These are phyloP conservation scores for Caenorhabditis remanei DNA, from an alignment of 1,140 invertebrate genomes.

Conservation along the genomic window DNA sequence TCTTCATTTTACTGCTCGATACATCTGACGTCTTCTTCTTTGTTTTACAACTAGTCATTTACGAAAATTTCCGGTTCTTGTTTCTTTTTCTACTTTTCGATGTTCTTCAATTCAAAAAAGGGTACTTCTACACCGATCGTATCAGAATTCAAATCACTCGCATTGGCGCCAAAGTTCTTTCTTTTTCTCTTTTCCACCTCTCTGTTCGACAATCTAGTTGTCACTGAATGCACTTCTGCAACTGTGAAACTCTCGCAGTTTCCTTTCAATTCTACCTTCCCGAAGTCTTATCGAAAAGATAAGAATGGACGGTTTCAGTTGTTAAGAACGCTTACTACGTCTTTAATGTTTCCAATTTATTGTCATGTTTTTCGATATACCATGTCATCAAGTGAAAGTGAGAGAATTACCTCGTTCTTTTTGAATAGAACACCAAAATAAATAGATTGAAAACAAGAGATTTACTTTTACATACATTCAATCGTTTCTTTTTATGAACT, in stretches of 20 bases:
- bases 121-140: background rate
- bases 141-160: slow-evolving; percentile 2
- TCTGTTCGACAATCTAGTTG: background rate
- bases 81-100: background rate
- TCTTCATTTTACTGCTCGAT: slow-evolving; percentile 44
- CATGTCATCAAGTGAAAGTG: slow-evolving; percentile 33
- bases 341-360: slow-evolving; percentile 39
- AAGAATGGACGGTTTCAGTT: slow-evolving; percentile 24
- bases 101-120: background rate
- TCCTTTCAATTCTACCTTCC: background rate
- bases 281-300: slow-evolving; percentile 6
- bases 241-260: background rate
- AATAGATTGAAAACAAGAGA: background rate
- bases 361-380: slow-evolving; percentile 2
- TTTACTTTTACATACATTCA: background rate
- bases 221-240: slow-evolving; percentile 5
- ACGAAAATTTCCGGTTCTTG: background rate
- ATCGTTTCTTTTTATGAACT: too few species aligned
- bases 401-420: slow-evolving; percentile 15
- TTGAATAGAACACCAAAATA: background rate
- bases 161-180: slow-evolving; percentile 1
- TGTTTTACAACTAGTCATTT: slow-evolving; percentile 9
- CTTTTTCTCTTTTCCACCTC: background rate
- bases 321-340: background rate
- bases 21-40: slow-evolving; percentile 5